These are phyloP conservation scores for Trachymyrmex cornetzi DNA, from an alignment of 1,140 invertebrate genomes.

Conservation along the genomic window DNA sequence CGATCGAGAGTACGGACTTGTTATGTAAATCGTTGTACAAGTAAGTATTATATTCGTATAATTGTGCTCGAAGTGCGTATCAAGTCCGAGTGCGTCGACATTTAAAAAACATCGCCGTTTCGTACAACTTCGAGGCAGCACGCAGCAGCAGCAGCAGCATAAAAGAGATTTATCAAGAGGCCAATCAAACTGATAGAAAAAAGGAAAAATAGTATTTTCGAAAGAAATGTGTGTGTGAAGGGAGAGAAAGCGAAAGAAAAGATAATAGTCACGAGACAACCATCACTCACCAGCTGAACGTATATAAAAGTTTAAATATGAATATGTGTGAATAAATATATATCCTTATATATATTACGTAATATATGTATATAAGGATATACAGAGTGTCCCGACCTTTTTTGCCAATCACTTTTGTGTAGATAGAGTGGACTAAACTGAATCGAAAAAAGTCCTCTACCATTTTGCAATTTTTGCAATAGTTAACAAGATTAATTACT, in stretches of 20 bases:
- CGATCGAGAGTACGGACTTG: not conserved
- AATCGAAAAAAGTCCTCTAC: too few species aligned
- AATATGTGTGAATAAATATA: constrained; percentile 1
- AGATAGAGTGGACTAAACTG: too few species aligned
- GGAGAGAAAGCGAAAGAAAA: not conserved
- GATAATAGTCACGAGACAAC: not conserved
- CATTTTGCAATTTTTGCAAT: too few species aligned
- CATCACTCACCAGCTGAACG: not conserved
- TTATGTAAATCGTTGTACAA: constrained; percentile 34
- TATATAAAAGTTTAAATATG: constrained; percentile 10
- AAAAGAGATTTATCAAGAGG: not conserved
- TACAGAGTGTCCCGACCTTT: too few species aligned
- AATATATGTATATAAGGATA: not conserved
- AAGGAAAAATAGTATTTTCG: constrained; percentile 9
- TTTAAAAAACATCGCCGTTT: not conserved
- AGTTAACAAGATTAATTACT: too few species aligned
- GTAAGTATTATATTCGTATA: constrained; percentile 30
- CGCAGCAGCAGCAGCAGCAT: not conserved
- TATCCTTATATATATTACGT: too few species aligned
- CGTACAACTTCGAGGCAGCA: not conserved
- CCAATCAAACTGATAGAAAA: constrained; percentile 1
- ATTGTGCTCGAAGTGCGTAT: constrained; percentile 13
- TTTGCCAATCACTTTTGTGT: too few species aligned
- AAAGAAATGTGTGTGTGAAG: constrained; percentile 2
- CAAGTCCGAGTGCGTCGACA: not conserved